phyloP scores from a whole-genome alignment of 2,888 invertebrate species.

The Noctua comes region DNA sequence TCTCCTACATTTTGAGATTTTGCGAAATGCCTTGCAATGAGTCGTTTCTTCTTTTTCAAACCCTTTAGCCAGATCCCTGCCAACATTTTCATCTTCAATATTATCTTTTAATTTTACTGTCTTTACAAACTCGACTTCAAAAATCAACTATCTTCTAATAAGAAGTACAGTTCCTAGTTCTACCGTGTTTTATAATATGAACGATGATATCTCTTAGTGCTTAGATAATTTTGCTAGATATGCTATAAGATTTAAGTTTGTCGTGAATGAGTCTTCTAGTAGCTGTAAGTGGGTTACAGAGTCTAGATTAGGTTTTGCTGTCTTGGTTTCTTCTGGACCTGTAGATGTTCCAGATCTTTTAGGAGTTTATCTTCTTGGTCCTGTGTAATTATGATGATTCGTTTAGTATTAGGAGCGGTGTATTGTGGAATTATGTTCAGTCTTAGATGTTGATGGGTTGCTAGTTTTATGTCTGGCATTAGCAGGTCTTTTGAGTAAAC shows the following conservation, averaged over 20 bases:
- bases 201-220: conserved; percentile 28
- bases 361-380: not conserved
- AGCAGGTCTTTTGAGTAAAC: too few species aligned
- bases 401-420: not conserved
- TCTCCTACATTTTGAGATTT: not conserved
- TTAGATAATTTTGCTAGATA: conserved; percentile 37
- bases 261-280: conserved; percentile 10
- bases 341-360: not conserved
- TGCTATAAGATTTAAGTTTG: conserved; percentile 25
- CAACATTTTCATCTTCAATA: not conserved
- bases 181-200: conserved; percentile 5
- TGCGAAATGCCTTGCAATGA: not conserved
- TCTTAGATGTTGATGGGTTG: not conserved
- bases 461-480: too few species aligned
- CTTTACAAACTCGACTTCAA: not conserved
- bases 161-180: not conserved
- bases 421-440: not conserved
- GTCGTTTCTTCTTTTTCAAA: not conserved
- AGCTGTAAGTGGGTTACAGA: conserved; percentile 2
- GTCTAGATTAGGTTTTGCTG: not conserved
- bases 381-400: not conserved
- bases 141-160: not conserved
- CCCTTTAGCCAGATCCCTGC: not conserved
- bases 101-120: not conserved
- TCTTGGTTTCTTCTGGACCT: not conserved